phyloP scores from a whole-genome alignment of 2,113 vertebrate genomes.

The Uropsilus gracilis region DNA sequence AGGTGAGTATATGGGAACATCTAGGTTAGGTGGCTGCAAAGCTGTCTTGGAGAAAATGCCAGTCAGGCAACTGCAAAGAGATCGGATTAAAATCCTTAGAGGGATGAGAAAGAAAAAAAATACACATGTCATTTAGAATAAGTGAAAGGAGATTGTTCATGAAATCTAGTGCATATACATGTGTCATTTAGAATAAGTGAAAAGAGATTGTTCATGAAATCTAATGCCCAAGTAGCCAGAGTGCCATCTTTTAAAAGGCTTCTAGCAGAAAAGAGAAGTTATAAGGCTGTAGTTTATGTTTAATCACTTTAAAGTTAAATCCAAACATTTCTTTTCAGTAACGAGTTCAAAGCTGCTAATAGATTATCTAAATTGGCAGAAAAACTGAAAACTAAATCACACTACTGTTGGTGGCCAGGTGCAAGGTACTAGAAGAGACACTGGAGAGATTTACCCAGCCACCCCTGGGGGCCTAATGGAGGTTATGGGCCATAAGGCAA shows the following conservation, averaged over 20 bases:
- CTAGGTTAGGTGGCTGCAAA: background rate
- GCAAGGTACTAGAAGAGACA: too few relatives aligned
- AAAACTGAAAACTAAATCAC: background rate
- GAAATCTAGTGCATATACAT: too few relatives aligned
- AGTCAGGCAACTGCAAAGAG: background rate
- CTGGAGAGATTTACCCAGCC: too few relatives aligned
- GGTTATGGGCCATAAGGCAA: too few relatives aligned
- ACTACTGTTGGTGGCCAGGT: too few relatives aligned
- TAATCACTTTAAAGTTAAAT: slow-evolving; percentile 1
- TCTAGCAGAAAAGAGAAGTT: background rate
- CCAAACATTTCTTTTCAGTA: background rate
- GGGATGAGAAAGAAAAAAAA: background rate
- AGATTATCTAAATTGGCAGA: background rate
- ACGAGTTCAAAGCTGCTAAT: background rate
- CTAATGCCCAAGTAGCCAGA: background rate
- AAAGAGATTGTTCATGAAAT: background rate
- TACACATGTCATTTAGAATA: background rate
- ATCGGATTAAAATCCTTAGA: slow-evolving; percentile 19
- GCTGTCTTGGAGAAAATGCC: background rate
- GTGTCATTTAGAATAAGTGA: background rate
- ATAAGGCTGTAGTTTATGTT: background rate
- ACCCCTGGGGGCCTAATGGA: too few relatives aligned
- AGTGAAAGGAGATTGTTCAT: too few relatives aligned
- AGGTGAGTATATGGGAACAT: background rate
- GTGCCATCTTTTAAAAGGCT: background rate